Evolutionary conservation across 1,140 invertebrate genomes (phyloP).

Genomic region (Prorops nasuta): DNA sequence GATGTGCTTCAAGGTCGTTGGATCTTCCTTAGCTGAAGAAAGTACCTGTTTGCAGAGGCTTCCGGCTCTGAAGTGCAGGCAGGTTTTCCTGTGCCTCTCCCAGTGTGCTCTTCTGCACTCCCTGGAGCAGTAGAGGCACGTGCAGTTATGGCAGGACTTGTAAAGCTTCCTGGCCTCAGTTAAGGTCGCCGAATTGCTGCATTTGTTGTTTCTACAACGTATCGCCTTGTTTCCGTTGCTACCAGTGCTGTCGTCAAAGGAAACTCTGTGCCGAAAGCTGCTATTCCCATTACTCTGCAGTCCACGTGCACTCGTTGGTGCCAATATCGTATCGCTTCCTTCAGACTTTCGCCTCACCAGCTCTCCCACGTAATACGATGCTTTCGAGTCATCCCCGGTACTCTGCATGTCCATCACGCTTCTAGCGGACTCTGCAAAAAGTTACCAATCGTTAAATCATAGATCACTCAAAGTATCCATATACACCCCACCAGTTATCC

Average conservation of each 20-base stretch:
- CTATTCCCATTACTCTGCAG: slow-evolving; percentile 27
- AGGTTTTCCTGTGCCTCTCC: slow-evolving; percentile 88
- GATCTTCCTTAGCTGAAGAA: slow-evolving; percentile 80
- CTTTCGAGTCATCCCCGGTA: slow-evolving; percentile 21
- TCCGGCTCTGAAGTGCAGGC: slow-evolving; percentile 83
- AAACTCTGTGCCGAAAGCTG: slow-evolving; percentile 45
- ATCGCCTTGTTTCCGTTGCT: slow-evolving; percentile 54
- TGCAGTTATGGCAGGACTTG: slow-evolving; percentile 92
- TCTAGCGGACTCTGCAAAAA: slow-evolving; percentile 49
- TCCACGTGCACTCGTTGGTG: slow-evolving; percentile 15
- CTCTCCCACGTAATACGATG: slow-evolving; percentile 33
- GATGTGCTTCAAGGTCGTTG: slow-evolving; percentile 73
- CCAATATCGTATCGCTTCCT: slow-evolving; percentile 51
- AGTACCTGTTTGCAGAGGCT: slow-evolving; percentile 86
- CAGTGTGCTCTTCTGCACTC: slow-evolving; percentile 84
- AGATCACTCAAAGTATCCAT: too few species aligned
- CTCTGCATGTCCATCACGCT: slow-evolving; percentile 36
- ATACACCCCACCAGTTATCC: too few species aligned
- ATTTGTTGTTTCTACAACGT: slow-evolving; percentile 76
- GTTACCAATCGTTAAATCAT: too few species aligned
- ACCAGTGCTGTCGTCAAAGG: slow-evolving; percentile 48
- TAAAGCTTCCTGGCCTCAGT: slow-evolving; percentile 72
- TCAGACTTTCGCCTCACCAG: slow-evolving; percentile 56
- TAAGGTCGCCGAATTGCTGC: slow-evolving; percentile 62
- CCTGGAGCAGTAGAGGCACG: slow-evolving; percentile 81